Evolutionary conservation across 1,140 invertebrate genomes (phyloP), one percentile per base, ranked within the genome.

Genomic region (Acromyrmex charruanus): DNA sequence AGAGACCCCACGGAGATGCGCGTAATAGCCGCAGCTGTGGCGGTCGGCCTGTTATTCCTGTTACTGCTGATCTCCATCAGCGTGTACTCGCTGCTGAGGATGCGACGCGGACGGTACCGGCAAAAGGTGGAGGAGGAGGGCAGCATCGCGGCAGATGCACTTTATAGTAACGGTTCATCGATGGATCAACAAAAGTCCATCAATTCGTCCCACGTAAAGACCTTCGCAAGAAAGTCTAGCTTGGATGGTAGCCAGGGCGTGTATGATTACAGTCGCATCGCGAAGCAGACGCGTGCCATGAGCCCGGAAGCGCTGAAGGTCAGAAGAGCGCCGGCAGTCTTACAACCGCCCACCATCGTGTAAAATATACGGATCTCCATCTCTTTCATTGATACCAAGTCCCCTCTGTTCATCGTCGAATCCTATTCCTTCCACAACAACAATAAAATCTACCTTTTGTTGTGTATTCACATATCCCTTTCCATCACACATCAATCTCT

Each of bases 261-360:
- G 89, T 95, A 95, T 87, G 95, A 95, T 92, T 95, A 95, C 81
- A 93, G 94, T 88, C 94, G 94, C 87, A 94, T 95, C 74, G 89
- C 91, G 25, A 95, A 94, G 87, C 93, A 95, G 80, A 80, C 90
- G 21, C 89, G 92, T 77, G 88, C 94, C 79, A 94, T 95, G 92
- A 95, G 95, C 79, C 95, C 95, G 49, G 95, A 95, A 91, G 95
- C 95, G 31, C 84, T 95, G 28, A 95, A 95, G 89, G 94, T 95
- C 49, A 93, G 95, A 72, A 92, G 95, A 25, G 95, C 95, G 21
- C 94, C 95, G 7, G 94, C 92, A 72, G 94, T 95, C 74, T 86
- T 95, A 9, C 95, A 95, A 81, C 91, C 95, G 21, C 95, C 95
- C 10, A 95, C 95, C 7, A 95, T 95, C 85, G 95, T 95, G 58